These are phyloP conservation scores for Toxotes jaculatrix DNA, from an alignment of 2,113 vertebrate genomes.

Conservation along the genomic window DNA sequence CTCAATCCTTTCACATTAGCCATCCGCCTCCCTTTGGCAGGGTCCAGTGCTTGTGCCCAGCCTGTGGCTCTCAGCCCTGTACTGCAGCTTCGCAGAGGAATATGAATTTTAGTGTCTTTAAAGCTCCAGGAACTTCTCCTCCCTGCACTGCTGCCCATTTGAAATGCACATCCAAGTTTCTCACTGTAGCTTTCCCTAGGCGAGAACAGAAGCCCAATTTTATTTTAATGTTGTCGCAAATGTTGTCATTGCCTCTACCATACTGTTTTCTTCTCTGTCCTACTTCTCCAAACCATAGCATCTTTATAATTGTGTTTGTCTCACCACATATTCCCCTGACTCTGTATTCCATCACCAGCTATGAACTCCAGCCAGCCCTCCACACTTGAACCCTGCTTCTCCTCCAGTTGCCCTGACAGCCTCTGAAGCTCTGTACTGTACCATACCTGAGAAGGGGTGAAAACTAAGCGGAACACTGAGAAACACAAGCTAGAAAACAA, in stretches of 20 bases:
- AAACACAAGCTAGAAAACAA: slow-evolving; percentile 24
- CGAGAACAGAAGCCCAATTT: slow-evolving; percentile 40
- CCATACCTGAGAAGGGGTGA: background rate
- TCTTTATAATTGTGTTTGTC: slow-evolving; percentile 6
- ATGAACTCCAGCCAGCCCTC: background rate
- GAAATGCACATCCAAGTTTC: slow-evolving; percentile 27
- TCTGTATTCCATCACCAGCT: slow-evolving; percentile 13
- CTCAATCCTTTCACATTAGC: slow-evolving; percentile 44
- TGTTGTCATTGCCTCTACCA: background rate
- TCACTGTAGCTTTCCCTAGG: background rate
- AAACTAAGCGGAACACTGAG: slow-evolving; percentile 22
- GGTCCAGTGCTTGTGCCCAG: slow-evolving; percentile 18
- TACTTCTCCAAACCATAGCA: background rate
- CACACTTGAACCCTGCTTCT: background rate
- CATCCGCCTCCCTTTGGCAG: slow-evolving; percentile 24
- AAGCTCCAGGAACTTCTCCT: slow-evolving; percentile 47
- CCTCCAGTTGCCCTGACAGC: slow-evolving; percentile 9
- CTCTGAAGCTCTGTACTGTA: slow-evolving; percentile 27
- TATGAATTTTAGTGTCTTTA: slow-evolving; percentile 36
- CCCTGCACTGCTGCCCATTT: slow-evolving; percentile 42
- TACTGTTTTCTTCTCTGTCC: background rate
- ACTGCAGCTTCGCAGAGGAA: slow-evolving; percentile 47
- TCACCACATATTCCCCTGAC: background rate
- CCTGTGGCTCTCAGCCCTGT: slow-evolving; percentile 42
- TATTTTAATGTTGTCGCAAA: slow-evolving; percentile 27